These are phyloP conservation scores for Pachycephala philippinensis DNA, from an alignment of 2,113 vertebrate genomes.

Conservation along the genomic window DNA sequence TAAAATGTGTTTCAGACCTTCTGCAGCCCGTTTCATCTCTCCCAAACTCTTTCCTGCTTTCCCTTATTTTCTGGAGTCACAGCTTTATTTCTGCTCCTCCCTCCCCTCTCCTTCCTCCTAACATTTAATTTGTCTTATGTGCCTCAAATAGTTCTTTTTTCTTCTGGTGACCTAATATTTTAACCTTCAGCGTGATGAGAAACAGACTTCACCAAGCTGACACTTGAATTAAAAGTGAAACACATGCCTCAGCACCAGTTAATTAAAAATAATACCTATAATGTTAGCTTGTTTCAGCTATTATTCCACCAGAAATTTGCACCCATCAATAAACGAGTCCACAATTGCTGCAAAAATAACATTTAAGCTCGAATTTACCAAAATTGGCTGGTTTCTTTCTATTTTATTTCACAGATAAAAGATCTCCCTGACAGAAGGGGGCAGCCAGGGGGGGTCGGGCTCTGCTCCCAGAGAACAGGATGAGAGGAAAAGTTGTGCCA, in stretches of 20 bases:
- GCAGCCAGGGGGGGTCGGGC: background rate
- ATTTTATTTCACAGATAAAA: background rate
- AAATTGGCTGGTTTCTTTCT: background rate
- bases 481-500: background rate
- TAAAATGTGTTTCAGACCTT: background rate
- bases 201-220: constrained; percentile 45
- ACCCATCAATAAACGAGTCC: background rate
- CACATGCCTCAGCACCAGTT: constrained; percentile 14
- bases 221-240: constrained; percentile 43
- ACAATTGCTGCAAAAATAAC: background rate
- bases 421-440: background rate
- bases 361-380: background rate
- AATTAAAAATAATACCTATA: constrained; percentile 55
- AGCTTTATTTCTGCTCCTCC: constrained; percentile 17
- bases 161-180: constrained; percentile 52
- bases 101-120: constrained; percentile 31
- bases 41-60: background rate
- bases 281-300: background rate
- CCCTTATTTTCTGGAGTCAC: background rate
- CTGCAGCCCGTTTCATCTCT: background rate
- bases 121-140: constrained; percentile 52
- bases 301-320: constrained; percentile 17
- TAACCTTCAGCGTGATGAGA: constrained; percentile 43
- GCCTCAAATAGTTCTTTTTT: constrained; percentile 39
- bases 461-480: background rate